Evolutionary conservation across 2,888 invertebrate species (phyloP), one percentile per base, ranked within the genome.

Genomic region (Azorinus chamasolen): DNA sequence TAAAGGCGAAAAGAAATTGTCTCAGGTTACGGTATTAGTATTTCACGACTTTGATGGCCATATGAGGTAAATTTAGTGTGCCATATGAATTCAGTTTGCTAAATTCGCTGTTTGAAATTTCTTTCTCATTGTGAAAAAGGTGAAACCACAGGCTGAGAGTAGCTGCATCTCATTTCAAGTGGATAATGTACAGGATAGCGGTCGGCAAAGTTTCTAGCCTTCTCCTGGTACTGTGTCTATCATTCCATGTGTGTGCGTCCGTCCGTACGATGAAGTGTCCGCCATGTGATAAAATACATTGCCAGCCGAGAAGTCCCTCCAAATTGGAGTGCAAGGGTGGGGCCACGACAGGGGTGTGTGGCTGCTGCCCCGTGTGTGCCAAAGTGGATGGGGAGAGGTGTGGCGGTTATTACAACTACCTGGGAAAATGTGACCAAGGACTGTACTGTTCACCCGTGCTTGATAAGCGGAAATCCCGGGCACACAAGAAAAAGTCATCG

Each of bases 361-460:
- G 88, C 32, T 93, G 93, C 70, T 93, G 93, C 63, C 91, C 91
- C 6, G 88, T 88, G 5, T 93, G 93, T 77, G 93, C 93, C 63
- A 91, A 91, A 57, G 75, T 89, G 25, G 86, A 85, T 61, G 90
- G 90, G 3, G 90, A 92, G 73, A 59, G 79, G 24, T 93, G 93
- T 70, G 92, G 92, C 0, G 93, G 93, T 5, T 89, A 90, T 43
- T 89, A 81, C 55, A 76, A 88, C 58, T 92, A 92, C 79, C 84
- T 92, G 57, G 93, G 93, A 22, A 91, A 90, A 73, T 93, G 93
- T 83, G 93, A 92, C 82, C 69, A 80, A 22, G 91, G 90, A 46
- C 83, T 93, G 22, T 78, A 83, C 45, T 91, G 90, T 81, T 71
- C 80, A 25, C 69, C 78, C 16, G 37, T 57, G 16, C 50, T 68